Conservation (phyloP, 2,113 vertebrate genomes). For the Oriolus oriolus region DNA sequence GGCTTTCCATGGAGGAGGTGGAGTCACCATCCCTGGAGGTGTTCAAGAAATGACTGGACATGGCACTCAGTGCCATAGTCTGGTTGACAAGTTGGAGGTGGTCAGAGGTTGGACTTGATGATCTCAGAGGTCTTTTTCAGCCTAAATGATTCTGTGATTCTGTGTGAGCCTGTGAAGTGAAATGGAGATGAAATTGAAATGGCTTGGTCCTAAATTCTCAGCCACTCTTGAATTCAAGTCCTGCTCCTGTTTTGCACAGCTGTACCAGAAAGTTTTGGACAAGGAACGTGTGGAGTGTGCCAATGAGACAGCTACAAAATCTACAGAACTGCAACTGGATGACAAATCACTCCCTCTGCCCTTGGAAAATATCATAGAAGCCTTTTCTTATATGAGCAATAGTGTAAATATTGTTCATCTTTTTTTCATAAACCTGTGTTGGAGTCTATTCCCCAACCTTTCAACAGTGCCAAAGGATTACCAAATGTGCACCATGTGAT, state of each 20-base stretch:
- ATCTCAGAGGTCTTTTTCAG: not conserved
- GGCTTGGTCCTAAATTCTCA: not conserved
- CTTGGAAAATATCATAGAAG: not conserved
- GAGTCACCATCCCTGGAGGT: not conserved
- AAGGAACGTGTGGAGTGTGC: not conserved
- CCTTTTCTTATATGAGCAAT: not conserved
- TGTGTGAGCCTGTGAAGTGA: not conserved
- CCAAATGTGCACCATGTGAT: not conserved
- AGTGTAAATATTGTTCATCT: not conserved
- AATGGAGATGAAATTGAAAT: not conserved
- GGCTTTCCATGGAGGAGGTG: not conserved
- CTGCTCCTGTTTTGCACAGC: not conserved
- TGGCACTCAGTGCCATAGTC: not conserved
- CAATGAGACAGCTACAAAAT: not conserved
- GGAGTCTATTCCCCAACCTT: not conserved
- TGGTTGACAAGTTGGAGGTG: not conserved
- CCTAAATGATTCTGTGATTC: not conserved
- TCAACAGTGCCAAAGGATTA: not conserved
- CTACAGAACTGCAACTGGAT: not conserved
- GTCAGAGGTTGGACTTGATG: not conserved
- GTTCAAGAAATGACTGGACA: not conserved
- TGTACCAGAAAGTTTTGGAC: not conserved
- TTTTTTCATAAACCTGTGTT: not conserved
- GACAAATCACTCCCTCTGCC: not conserved
- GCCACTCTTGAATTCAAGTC: not conserved